Evolutionary conservation across 2,888 invertebrate species (phyloP).

Genomic region (Lasius platythorax): DNA sequence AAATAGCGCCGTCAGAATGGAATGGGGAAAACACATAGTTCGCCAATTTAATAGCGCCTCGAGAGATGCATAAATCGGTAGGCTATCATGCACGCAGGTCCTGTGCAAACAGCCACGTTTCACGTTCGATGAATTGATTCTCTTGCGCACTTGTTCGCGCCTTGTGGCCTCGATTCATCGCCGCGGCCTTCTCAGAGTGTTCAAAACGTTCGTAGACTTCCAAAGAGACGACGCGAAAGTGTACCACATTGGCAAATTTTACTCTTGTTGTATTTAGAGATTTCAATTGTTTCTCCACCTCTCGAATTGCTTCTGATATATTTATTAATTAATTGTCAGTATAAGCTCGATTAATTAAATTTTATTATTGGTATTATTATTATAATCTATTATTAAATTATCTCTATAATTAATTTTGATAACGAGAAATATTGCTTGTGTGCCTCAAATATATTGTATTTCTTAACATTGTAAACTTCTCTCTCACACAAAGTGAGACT

Average conservation of each 20-base stretch:
- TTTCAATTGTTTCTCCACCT: background rate
- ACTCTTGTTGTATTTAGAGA: slow-evolving; percentile 10
- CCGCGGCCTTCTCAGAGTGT: slow-evolving; percentile 45
- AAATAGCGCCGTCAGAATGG: background rate
- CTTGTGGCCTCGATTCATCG: slow-evolving; percentile 58
- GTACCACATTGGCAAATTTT: slow-evolving; percentile 18
- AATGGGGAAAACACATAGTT: background rate
- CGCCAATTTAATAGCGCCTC: slow-evolving; percentile 13
- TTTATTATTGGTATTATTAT: background rate
- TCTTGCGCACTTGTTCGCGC: slow-evolving; percentile 10
- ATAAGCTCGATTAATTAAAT: background rate
- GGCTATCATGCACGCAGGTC: background rate
- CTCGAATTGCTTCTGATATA: background rate
- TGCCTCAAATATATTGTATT: background rate
- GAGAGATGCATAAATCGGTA: background rate
- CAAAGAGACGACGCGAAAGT: slow-evolving; percentile 45
- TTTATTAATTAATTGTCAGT: background rate
- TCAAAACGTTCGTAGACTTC: slow-evolving; percentile 35
- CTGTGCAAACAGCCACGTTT: slow-evolving; percentile 25
- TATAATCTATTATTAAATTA: slow-evolving; percentile 1
- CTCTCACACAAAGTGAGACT: background rate
- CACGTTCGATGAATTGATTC: slow-evolving; percentile 41
- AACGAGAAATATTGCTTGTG: background rate
- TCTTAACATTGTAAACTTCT: background rate
- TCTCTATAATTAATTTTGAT: background rate